These are phyloP conservation scores for Drosophila ananassae DNA, from an alignment of 1,140 invertebrate genomes.

Conservation along the genomic window DNA sequence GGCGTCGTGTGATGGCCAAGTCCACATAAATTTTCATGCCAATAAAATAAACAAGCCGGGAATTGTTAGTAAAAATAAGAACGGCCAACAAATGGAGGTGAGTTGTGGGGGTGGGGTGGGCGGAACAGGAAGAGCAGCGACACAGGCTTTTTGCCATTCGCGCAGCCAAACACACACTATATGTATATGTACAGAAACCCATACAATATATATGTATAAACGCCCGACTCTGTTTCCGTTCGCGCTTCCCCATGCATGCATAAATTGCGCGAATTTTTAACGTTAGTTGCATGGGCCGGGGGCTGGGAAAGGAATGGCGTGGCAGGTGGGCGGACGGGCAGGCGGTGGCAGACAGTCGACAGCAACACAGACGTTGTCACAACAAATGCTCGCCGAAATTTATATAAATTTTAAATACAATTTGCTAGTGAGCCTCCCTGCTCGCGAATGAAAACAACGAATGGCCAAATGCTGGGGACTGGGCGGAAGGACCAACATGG, in stretches of 20 bases:
- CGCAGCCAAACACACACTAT: background rate
- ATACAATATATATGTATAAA: constrained; percentile 19
- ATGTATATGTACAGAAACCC: background rate
- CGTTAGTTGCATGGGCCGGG: constrained; percentile 69
- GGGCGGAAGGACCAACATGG: constrained; percentile 10
- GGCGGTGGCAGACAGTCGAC: background rate
- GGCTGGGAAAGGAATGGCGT: background rate
- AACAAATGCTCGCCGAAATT: constrained; percentile 73
- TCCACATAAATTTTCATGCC: constrained; percentile 80
- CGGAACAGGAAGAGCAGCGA: constrained; percentile 42
- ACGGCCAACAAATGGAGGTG: constrained; percentile 42
- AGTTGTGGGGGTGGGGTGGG: background rate
- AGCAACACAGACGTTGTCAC: constrained; percentile 68
- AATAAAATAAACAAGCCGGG: constrained; percentile 79
- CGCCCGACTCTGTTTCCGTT: constrained; percentile 15
- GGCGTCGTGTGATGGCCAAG: background rate
- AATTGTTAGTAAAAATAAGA: constrained; percentile 70
- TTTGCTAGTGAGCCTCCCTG: constrained; percentile 71
- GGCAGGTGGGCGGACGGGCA: background rate
- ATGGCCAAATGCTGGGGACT: constrained; percentile 20
- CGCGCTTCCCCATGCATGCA: constrained; percentile 65
- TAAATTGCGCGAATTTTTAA: constrained; percentile 81
- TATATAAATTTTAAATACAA: constrained; percentile 82
- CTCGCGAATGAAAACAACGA: constrained; percentile 40
- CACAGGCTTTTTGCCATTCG: constrained; percentile 53